Evolutionary conservation across 2,888 invertebrate genomes (phyloP).

Genomic region (Boloria euphrosyne): DNA sequence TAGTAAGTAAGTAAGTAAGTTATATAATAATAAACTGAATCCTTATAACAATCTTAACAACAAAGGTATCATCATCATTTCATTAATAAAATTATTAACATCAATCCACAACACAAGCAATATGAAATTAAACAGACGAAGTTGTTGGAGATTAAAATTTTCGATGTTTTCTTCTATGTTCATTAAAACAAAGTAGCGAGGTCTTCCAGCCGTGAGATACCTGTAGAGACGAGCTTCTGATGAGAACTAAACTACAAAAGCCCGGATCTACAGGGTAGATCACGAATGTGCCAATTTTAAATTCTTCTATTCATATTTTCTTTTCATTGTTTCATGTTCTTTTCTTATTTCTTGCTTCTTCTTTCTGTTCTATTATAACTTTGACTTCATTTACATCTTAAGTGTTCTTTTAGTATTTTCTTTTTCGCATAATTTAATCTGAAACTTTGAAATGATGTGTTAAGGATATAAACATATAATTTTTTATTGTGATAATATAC

Average conservation of each 20-base stretch:
- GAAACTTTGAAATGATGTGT: constrained; percentile 26
- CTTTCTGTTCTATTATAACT: not conserved
- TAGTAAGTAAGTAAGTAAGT: too few relatives aligned
- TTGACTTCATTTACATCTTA: not conserved
- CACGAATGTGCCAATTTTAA: constrained; percentile 92
- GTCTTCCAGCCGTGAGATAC: constrained; percentile 99
- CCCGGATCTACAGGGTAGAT: constrained; percentile 99
- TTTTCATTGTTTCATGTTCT: constrained; percentile 26
- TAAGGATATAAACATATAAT: constrained; percentile 2
- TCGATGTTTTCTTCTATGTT: constrained; percentile 27
- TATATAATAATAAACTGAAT: too few relatives aligned
- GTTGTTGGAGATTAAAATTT: not conserved
- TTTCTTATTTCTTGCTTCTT: not conserved
- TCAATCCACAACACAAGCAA: too few relatives aligned
- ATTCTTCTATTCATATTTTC: constrained; percentile 43
- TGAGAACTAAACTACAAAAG: constrained; percentile 96
- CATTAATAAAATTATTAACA: too few relatives aligned
- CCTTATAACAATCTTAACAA: too few relatives aligned
- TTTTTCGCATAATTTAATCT: constrained; percentile 7
- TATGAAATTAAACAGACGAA: too few relatives aligned
- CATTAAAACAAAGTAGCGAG: constrained; percentile 82
- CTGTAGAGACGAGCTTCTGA: constrained; percentile 99
- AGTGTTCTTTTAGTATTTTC: not conserved
- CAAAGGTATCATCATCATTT: too few relatives aligned
- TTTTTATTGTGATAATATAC: not conserved